These are phyloP conservation scores for Euspilapteryx auroguttella DNA, from an alignment of 2,888 invertebrate genomes.

Conservation along the genomic window DNA sequence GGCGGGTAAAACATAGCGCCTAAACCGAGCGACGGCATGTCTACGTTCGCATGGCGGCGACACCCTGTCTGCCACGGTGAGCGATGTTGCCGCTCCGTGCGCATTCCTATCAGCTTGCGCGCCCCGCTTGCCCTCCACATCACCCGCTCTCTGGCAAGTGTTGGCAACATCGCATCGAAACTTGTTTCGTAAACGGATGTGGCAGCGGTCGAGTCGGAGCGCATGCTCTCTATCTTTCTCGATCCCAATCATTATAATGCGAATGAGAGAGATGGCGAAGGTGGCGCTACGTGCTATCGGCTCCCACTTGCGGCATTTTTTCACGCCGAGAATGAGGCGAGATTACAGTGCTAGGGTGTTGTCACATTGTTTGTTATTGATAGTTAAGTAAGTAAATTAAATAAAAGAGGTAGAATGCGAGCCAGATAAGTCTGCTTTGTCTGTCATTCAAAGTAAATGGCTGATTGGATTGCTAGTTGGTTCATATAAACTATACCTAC, in stretches of 20 bases:
- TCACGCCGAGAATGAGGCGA: slow-evolving; percentile 68
- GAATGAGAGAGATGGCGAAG: slow-evolving; percentile 32
- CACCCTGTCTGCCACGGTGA: slow-evolving; percentile 91
- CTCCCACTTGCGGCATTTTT: slow-evolving; percentile 66
- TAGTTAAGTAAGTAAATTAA: too few species aligned
- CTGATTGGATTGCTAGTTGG: too few species aligned
- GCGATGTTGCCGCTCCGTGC: slow-evolving; percentile 66
- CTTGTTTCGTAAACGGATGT: slow-evolving; percentile 76
- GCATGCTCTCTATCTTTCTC: slow-evolving; percentile 26
- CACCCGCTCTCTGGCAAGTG: slow-evolving; percentile 35
- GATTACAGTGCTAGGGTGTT: slow-evolving; percentile 52
- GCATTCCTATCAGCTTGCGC: slow-evolving; percentile 57
- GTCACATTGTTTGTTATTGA: too few species aligned
- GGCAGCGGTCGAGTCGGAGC: slow-evolving; percentile 58
- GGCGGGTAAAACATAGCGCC: slow-evolving; percentile 42
- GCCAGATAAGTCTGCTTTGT: too few species aligned
- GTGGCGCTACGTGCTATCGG: slow-evolving; percentile 62
- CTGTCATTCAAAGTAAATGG: too few species aligned
- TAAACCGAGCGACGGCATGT: slow-evolving; percentile 74
- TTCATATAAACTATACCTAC: too few species aligned
- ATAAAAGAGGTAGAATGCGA: too few species aligned
- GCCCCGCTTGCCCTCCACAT: slow-evolving; percentile 20
- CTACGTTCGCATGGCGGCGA: slow-evolving; percentile 85
- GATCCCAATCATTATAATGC: slow-evolving; percentile 10
- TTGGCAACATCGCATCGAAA: slow-evolving; percentile 65